A percentile compares a stretch with the other conserved stretches of the same genome.
phyloP scores from a whole-genome alignment of 1,140 invertebrate genomes.

The Bombus pyrosoma region DNA sequence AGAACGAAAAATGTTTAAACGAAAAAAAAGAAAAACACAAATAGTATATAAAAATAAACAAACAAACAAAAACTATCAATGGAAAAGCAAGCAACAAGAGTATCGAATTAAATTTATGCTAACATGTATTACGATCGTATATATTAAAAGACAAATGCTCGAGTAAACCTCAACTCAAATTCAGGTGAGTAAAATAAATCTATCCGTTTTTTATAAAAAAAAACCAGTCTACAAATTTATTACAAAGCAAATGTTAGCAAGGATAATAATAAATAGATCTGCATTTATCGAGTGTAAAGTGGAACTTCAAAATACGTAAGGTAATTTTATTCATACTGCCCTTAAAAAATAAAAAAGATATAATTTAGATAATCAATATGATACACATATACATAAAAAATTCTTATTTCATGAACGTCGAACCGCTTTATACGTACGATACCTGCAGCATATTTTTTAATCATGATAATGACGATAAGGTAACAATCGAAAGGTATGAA shows the following conservation, averaged over 20 bases:
- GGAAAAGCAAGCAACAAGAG: conserved; percentile 55
- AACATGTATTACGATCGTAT: conserved; percentile 55
- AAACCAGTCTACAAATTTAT: conserved; percentile 48
- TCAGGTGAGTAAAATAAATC: conserved; percentile 80
- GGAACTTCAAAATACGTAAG: background rate
- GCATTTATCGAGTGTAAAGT: conserved; percentile 69
- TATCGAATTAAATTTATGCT: conserved; percentile 46
- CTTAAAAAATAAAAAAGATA: background rate
- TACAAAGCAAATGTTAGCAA: conserved; percentile 38
- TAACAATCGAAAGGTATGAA: conserved; percentile 6
- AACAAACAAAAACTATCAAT: conserved; percentile 25
- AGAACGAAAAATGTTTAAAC: conserved; percentile 17
- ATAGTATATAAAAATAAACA: background rate
- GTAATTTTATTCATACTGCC: conserved; percentile 30
- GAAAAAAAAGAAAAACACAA: conserved; percentile 5
- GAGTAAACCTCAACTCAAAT: conserved; percentile 76
- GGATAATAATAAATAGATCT: conserved; percentile 46
- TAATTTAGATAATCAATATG: conserved; percentile 15
- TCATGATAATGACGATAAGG: conserved; percentile 20
- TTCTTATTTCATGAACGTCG: background rate
- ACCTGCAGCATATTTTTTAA: conserved; percentile 43
- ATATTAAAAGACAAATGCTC: conserved; percentile 73
- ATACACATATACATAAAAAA: background rate
- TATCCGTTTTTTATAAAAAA: conserved; percentile 72
- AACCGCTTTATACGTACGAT: conserved; percentile 54